Conservation (phyloP, 1,140 invertebrate species). For the Brachionus plicatilis region DNA sequence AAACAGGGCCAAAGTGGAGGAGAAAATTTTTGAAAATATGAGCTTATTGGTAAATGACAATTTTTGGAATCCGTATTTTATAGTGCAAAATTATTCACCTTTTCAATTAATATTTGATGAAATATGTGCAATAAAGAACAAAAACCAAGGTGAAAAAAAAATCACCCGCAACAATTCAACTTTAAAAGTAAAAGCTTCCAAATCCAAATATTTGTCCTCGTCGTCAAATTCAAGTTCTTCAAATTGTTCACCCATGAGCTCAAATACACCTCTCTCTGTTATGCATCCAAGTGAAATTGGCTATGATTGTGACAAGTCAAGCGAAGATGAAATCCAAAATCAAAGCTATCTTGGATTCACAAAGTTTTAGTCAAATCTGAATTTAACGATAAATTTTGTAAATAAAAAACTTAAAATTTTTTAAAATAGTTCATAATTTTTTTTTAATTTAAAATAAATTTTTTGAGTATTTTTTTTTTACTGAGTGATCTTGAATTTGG, state of each 20-base stretch:
- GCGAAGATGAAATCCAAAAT: neutral
- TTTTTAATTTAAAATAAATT: too few relatives aligned
- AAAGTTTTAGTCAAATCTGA: neutral
- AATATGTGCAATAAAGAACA: slow-evolving; percentile 13
- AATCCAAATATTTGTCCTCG: neutral
- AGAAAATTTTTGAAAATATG: neutral
- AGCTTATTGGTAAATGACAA: slow-evolving; percentile 29
- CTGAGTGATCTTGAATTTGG: too few relatives aligned
- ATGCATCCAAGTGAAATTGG: neutral
- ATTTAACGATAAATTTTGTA: neutral
- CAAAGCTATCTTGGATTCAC: neutral
- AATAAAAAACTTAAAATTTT: neutral
- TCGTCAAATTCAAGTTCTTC: slow-evolving; percentile 10
- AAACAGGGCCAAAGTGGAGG: neutral
- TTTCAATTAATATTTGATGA: slow-evolving; percentile 37
- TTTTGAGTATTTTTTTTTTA: too few relatives aligned
- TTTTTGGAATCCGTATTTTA: slow-evolving; percentile 37
- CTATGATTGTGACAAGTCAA: neutral
- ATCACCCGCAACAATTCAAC: neutral
- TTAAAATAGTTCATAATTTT: too few relatives aligned
- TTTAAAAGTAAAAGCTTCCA: neutral
- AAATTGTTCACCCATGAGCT: neutral
- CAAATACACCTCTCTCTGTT: neutral
- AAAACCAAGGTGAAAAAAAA: neutral
- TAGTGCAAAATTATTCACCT: slow-evolving; percentile 31